Evolutionary conservation across 2,113 vertebrate species (phyloP).

Genomic region (Hassar affinis): DNA sequence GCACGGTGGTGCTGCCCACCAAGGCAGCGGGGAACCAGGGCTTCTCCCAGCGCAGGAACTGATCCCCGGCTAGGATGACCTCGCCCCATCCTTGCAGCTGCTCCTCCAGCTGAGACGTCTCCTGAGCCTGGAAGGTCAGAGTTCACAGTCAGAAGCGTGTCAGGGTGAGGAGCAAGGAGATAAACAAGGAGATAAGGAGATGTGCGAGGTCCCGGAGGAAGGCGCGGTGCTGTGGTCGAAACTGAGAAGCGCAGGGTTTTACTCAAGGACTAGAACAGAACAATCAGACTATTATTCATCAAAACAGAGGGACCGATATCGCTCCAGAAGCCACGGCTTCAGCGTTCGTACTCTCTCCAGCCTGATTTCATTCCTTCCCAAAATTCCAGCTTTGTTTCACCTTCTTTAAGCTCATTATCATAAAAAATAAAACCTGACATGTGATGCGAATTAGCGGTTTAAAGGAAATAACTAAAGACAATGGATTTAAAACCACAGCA

Average conservation of each 20-base stretch:
- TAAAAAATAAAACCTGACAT: not conserved
- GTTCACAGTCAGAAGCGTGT: not conserved
- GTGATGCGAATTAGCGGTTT: too few species aligned
- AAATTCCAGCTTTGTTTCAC: not conserved
- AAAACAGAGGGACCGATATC: not conserved
- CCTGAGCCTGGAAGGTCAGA: constrained; percentile 75
- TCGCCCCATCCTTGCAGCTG: constrained; percentile 97
- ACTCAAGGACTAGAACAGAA: not conserved
- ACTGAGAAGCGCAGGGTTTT: not conserved
- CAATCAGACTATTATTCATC: not conserved
- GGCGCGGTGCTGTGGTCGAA: not conserved
- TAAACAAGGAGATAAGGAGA: not conserved
- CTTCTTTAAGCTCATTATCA: not conserved
- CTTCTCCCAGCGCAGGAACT: constrained; percentile 91
- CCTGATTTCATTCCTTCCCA: not conserved
- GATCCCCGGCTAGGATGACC: constrained; percentile 88
- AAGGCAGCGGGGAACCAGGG: constrained; percentile 89
- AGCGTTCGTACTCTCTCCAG: not conserved
- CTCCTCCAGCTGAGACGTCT: constrained; percentile 92
- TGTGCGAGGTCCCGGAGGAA: not conserved
- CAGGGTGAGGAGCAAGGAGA: not conserved
- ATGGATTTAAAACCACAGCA: not conserved
- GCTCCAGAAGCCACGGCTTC: not conserved
- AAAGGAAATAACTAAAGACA: too few species aligned
- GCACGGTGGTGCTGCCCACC: constrained; percentile 77